Evolutionary conservation across 2,888 invertebrate species (phyloP).

Genomic region (Eledona agricola): DNA sequence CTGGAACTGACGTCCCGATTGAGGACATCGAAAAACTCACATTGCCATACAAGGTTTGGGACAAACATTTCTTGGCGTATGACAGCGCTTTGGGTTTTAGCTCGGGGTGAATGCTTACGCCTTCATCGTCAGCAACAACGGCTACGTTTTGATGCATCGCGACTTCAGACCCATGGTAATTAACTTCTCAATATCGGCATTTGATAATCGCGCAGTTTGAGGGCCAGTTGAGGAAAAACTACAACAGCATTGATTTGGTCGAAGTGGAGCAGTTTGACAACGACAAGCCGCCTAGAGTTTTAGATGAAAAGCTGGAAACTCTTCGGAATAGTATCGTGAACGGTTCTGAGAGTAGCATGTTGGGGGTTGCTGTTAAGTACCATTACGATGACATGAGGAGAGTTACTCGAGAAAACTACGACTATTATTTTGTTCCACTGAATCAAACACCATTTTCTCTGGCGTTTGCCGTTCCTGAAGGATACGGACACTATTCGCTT

Average conservation of each 20-base stretch:
- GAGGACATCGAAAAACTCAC: conserved; percentile 90
- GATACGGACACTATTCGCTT: conserved; percentile 78
- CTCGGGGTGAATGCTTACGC: conserved; percentile 96
- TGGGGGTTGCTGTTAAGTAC: conserved; percentile 75
- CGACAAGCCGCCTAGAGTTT: conserved; percentile 71
- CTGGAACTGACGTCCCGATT: conserved; percentile 94
- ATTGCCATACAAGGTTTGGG: conserved; percentile 80
- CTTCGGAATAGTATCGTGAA: conserved; percentile 78
- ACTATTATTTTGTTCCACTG: conserved; percentile 85
- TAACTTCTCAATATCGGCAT: too few relatives aligned
- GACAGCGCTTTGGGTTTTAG: conserved; percentile 63
- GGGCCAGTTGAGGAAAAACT: conserved; percentile 67
- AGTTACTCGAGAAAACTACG: conserved; percentile 79
- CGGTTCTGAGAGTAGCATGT: conserved; percentile 72
- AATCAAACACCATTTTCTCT: conserved; percentile 90
- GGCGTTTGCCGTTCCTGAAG: conserved; percentile 83
- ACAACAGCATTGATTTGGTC: conserved; percentile 94
- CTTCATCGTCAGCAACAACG: conserved; percentile 96
- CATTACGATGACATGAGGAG: conserved; percentile 88
- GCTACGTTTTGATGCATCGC: conserved; percentile 94
- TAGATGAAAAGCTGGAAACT: conserved; percentile 67
- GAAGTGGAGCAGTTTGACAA: conserved; percentile 90
- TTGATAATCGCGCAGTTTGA: too few relatives aligned
- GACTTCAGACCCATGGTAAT: conserved; percentile 88
- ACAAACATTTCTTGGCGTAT: not conserved